These are phyloP conservation scores for Oscheius sp. DNA, from an alignment of 2,888 invertebrate genomes.

Conservation along the genomic window DNA sequence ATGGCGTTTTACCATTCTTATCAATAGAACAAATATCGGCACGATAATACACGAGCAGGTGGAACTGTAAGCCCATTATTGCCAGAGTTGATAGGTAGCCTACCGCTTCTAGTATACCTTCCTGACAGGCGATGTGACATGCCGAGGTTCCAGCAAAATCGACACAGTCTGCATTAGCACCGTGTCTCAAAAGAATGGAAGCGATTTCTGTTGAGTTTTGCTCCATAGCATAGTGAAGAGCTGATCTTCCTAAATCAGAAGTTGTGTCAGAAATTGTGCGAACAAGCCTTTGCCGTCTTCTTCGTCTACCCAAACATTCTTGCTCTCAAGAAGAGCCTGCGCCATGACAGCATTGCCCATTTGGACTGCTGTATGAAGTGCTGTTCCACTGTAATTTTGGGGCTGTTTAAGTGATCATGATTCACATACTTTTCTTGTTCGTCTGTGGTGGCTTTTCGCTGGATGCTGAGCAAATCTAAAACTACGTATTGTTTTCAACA, in stretches of 20 bases:
- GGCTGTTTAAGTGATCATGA: neutral
- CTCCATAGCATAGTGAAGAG: constrained; percentile 55
- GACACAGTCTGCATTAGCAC: constrained; percentile 51
- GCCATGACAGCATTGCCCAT: constrained; percentile 55
- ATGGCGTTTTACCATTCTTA: constrained; percentile 75
- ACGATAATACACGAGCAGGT: constrained; percentile 74
- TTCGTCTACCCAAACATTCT: constrained; percentile 50
- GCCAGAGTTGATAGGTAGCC: neutral
- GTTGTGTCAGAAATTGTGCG: neutral
- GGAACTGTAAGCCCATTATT: constrained; percentile 72
- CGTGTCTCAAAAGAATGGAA: constrained; percentile 42
- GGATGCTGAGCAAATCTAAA: constrained; percentile 59
- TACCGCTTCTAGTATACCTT: constrained; percentile 61
- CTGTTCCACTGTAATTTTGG: constrained; percentile 37
- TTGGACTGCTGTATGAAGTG: constrained; percentile 55
- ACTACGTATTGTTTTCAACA: neutral
- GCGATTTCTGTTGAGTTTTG: constrained; percentile 51
- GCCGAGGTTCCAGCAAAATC: constrained; percentile 53
- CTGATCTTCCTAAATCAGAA: constrained; percentile 48
- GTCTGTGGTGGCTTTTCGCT: constrained; percentile 41
- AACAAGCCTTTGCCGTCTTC: constrained; percentile 51
- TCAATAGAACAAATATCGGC: constrained; percentile 75
- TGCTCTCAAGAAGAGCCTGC: constrained; percentile 48
- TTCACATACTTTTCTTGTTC: constrained; percentile 44
- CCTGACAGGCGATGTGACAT: constrained; percentile 53